Evolutionary conservation across 1,140 invertebrate genomes (phyloP), one percentile per base, ranked within the genome.

Genomic region (Diorhabda carinulata): DNA sequence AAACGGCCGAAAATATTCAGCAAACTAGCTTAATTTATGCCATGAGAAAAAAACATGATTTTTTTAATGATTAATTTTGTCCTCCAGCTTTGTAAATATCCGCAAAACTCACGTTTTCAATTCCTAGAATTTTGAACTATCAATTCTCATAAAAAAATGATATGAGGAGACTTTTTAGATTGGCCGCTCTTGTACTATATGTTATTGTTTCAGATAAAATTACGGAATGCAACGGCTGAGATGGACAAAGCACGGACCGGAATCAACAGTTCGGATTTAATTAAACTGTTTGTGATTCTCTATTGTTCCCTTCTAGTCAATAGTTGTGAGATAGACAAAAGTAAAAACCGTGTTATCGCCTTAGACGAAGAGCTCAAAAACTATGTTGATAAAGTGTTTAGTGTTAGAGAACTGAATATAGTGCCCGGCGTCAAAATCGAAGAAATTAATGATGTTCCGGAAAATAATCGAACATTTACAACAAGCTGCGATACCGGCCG

Each of bases 351-450:
- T 58, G 71, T 70, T 61, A 71, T 67, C 70, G 72, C 65, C 41
- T 43, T 81, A 62, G 81, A 82, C 64, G 73, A 65, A 56, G 79
- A 82, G 73, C 69, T 82, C 40, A 76, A 80, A 66, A 76, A 74
- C 56, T 82, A 81, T 70, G 78, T 82, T 42, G 81, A 82, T 70
- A 71, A 78, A 57, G 75, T 80, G 7, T 73, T 82, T 40, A 79
- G 73, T 66, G 74, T 75, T 67, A 78, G 81, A 62, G 69, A 75
- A 43, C 83, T 83, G 43, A 83, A 81, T 65, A 83, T 85, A 7
- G 82, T 84, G 3, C 83, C 85, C 57, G 84, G 85, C 66, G 82
- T 85, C 0, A 80, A 81, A 72, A 82, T 81, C 42, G 78, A 79
- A 66, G 72, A 67, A 63, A 43, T 47, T 5, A 10, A 6, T 6